A percentile compares a stretch with the other conserved stretches of the same genome.
Conservation (phyloP, 2,113 vertebrate species). For the Pterophyllum scalare region DNA sequence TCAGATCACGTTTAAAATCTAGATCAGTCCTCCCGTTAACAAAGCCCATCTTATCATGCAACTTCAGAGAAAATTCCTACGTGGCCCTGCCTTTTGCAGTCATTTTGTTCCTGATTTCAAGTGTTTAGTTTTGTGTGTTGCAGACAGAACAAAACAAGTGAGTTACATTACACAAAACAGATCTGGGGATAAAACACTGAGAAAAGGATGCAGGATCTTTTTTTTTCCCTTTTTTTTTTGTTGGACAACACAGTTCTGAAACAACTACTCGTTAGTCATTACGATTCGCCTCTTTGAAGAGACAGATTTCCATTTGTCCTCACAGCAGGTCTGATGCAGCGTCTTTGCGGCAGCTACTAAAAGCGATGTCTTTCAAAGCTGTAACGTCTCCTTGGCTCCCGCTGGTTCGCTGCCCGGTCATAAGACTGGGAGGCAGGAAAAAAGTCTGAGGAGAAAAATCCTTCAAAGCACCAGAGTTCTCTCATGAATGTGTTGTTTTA, state of each 20-base stretch:
- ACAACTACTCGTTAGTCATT: slow-evolving; percentile 21
- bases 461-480: slow-evolving; percentile 6
- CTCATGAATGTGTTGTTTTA: slow-evolving; percentile 37
- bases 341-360: slow-evolving; percentile 23
- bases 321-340: slow-evolving; percentile 34
- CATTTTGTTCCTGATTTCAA: slow-evolving; percentile 73
- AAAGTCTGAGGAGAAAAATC: slow-evolving; percentile 27
- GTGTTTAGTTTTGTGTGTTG: slow-evolving; percentile 60
- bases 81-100: slow-evolving; percentile 64
- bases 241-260: slow-evolving; percentile 47
- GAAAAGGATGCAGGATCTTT: slow-evolving; percentile 45
- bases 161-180: slow-evolving; percentile 63
- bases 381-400: slow-evolving; percentile 21
- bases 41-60: slow-evolving; percentile 70
- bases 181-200: slow-evolving; percentile 42
- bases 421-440: slow-evolving; percentile 19
- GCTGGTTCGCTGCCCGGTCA: slow-evolving; percentile 16
- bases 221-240: slow-evolving; percentile 6
- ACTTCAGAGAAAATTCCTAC: slow-evolving; percentile 52
- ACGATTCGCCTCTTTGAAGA: slow-evolving; percentile 12
- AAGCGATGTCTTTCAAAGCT: slow-evolving; percentile 23
- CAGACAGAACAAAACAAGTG: slow-evolving; percentile 60
- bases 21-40: slow-evolving; percentile 72
- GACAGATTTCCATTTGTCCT: slow-evolving; percentile 26
- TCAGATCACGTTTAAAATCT: slow-evolving; percentile 82